Percentiles rank a stretch among this genome's conserved stretches.
Conservation (phyloP, 2,888 invertebrate species). For the Aphidius colemani region DNA sequence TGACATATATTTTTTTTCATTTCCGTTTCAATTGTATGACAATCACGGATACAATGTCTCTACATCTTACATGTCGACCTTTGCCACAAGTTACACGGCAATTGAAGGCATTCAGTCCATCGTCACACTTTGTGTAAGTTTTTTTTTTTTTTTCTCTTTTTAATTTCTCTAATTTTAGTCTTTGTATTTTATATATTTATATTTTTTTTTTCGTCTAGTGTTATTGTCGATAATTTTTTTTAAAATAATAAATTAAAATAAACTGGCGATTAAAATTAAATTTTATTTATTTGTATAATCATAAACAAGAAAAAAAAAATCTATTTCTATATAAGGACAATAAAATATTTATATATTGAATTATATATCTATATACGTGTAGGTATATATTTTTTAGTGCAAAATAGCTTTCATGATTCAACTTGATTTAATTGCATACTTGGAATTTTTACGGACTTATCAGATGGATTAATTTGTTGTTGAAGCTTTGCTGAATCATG, state of each 20-base stretch:
- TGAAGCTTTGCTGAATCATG: not conserved
- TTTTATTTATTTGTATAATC: too few species aligned
- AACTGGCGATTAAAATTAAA: too few species aligned
- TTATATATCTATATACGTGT: too few species aligned
- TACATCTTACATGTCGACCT: constrained; percentile 65
- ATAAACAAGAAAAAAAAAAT: not conserved
- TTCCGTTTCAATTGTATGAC: constrained; percentile 60
- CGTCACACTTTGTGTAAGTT: constrained; percentile 53
- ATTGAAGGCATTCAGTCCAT: constrained; percentile 68
- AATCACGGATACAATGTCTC: constrained; percentile 56
- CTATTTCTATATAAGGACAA: not conserved
- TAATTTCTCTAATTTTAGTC: not conserved
- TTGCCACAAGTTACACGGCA: constrained; percentile 67
- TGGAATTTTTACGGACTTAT: constrained; percentile 5
- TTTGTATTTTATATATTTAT: too few species aligned
- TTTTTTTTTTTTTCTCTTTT: constrained; percentile 28
- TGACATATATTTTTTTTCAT: constrained; percentile 63
- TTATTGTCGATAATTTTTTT: too few species aligned
- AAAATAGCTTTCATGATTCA: not conserved
- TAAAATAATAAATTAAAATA: too few species aligned
- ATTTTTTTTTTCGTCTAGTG: too few species aligned
- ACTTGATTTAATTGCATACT: not conserved
- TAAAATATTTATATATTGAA: too few species aligned
- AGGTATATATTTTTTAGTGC: too few species aligned
- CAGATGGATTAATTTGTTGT: not conserved